Evolutionary conservation across 2,888 invertebrate species (phyloP), one percentile per base, ranked within the genome.

Genomic region (Spilarctia lutea): DNA sequence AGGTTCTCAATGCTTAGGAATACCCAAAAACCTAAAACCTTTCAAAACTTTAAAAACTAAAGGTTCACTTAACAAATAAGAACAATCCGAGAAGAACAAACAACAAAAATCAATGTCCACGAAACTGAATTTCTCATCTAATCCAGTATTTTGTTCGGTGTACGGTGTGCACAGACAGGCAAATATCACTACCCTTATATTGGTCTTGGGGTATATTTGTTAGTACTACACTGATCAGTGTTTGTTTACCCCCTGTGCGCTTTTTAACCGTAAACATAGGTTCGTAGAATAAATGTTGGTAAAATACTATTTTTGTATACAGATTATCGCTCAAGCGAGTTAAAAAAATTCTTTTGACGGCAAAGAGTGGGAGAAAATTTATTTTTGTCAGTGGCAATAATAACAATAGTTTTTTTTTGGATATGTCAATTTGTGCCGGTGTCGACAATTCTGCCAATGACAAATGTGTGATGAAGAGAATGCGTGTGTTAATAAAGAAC

Each of bases 171-270:
- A 78, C 84, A 75, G 75, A 77, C 85, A 73, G 76, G 83, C 81
- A 81, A 56, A 77, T 74, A 80, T 81, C 79, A 68, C 71, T 74
- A 73, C 85, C 80, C 83, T 77, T 76, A 79, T 85, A 85, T 85
- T 83, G 86, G 82, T 67, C 73, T 42, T 75, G n/a, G 68, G 35
- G 60, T n/a, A 68, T 63, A 77, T 70, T 63, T 78, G 82, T 84
- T 79, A 84, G 83, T 76, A 81, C 76, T 71, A 68, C 71, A 60
- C 42, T 13, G 63, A 70, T 72, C 68, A 70, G 70, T 85, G 72
- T 85, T 85, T 85, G 79, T 74, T 77, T 72, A 77, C 74, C 71
- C 77, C 81, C 77, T 60, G 68, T 75, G 72, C 66, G 81, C 65
- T 74, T 83, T 79, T 85, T 78, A 69, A 80, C 71, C 45, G 77